phyloP scores from a whole-genome alignment of 2,797 vertebrate species.

The Paedocypris micromegethes region DNA sequence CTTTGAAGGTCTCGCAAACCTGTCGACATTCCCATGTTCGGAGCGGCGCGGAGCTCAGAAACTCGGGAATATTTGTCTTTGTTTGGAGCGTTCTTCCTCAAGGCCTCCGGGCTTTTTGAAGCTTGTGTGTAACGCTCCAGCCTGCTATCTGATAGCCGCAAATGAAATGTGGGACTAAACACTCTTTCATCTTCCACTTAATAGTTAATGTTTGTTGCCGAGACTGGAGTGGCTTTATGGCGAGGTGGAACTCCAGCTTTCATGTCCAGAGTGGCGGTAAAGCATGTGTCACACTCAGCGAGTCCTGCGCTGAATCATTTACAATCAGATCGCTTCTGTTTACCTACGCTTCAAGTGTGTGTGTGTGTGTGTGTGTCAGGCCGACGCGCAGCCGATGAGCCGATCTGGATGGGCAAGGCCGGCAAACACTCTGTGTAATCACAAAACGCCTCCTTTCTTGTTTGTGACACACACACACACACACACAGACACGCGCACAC shows the following conservation, averaged over 20 bases:
- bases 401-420: constrained; percentile 39
- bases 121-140: not conserved
- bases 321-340: constrained; percentile 24
- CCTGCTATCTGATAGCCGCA: not conserved
- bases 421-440: constrained; percentile 48
- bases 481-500: constrained; percentile 17
- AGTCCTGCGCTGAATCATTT: constrained; percentile 26
- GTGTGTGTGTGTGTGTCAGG: constrained; percentile 25
- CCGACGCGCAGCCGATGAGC: constrained; percentile 31
- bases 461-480: constrained; percentile 21
- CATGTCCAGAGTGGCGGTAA: not conserved
- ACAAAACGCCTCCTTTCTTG: constrained; percentile 32
- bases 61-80: not conserved
- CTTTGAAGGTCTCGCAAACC: constrained; percentile 23
- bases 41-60: not conserved
- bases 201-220: not conserved
- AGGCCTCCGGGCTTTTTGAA: not conserved
- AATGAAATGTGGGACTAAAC: constrained; percentile 4
- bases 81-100: not conserved
- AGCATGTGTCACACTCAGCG: constrained; percentile 15
- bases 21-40: constrained; percentile 2
- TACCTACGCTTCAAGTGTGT: not conserved
- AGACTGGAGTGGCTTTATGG: not conserved
- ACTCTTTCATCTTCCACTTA: not conserved
- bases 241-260: not conserved